Base-by-base conservation (phyloP, 2,113 vertebrate species). In the Mormyrus iriodes region DNA sequence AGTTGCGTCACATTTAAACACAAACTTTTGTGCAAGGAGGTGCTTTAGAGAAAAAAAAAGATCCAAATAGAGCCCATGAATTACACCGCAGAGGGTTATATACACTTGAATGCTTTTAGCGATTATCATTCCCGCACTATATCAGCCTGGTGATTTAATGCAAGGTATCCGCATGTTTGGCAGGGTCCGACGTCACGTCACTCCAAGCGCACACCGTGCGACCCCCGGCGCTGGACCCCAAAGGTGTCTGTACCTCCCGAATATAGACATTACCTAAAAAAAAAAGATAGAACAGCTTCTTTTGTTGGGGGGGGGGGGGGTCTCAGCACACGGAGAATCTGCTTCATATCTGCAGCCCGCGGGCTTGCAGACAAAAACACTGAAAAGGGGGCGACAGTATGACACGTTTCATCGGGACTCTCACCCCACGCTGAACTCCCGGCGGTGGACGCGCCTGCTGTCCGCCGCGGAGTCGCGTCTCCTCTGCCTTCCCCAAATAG, bases 401-500 rank as follows among this genome's bases (percentile, higher is more conserved):
- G 88, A 88, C 55, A 91, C 82, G 91, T 82, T 87, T 90, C 13
- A 55, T 88, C 88, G 89, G 89, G 73, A 89, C 84, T 89, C 88
- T 92, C 86, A 90, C 90, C 86, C 89, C 82, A 35, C 73, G 49
- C n/a, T 90, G 91, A 90, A 90, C 89, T 91, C 90, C 69, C 82
- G 52, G 49, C 82, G 87, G 84, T 85, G 51, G 7, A 24, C 52
- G 86, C 24, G 61, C 61, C 61, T 27, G 9, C 61, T 69, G 61
- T 76, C 85, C n/a, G 49, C 48, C 52, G 52, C n/a, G 53, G 53
- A 55, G 19, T 4, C 19, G 19, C 7, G 55, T 58, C 55, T 58
- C 55, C 24, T 24, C 7, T 24, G 55, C 55, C 55, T 61, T 48
- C 27, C 46, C 53, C 51, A 51, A 39, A 39, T 17, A 86, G 31